Evolutionary conservation across 2,113 vertebrate species (phyloP).

Genomic region (Engystomops pustulosus): DNA sequence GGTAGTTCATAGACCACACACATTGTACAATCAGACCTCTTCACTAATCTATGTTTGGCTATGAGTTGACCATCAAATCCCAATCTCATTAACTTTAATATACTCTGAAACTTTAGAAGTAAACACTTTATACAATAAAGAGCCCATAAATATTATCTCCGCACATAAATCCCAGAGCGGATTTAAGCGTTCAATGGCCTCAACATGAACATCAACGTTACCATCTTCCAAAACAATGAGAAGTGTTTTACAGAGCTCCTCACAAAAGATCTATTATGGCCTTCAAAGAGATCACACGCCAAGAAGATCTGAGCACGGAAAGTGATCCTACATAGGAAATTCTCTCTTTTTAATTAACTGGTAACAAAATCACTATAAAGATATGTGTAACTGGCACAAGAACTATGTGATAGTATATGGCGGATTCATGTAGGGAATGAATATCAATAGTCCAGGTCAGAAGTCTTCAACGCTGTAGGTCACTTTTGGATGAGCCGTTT

Average conservation of each 20-base stretch:
- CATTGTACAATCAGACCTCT: neutral
- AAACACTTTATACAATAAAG: neutral
- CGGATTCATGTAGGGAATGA: neutral
- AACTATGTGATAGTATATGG: too few relatives aligned
- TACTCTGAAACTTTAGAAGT: neutral
- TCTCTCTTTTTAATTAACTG: conserved; percentile 35
- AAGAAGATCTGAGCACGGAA: conserved; percentile 11
- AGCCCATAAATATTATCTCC: neutral
- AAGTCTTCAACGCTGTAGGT: neutral
- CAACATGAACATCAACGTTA: neutral
- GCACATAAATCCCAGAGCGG: neutral
- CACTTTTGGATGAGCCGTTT: too few relatives aligned
- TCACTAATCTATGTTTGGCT: neutral
- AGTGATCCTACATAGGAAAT: conserved; percentile 2
- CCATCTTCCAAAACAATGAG: conserved; percentile 17
- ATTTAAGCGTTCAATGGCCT: neutral
- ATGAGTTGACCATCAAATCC: neutral
- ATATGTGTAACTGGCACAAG: neutral
- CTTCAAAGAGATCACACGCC: conserved; percentile 11
- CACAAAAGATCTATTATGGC: conserved; percentile 28
- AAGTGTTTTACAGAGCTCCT: neutral
- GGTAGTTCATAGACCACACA: neutral
- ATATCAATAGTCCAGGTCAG: neutral
- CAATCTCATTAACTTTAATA: neutral
- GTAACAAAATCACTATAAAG: conserved; percentile 26